These are phyloP conservation scores for Pseudomyrmex sp. DNA, from an alignment of 1,140 invertebrate genomes.

Conservation along the genomic window DNA sequence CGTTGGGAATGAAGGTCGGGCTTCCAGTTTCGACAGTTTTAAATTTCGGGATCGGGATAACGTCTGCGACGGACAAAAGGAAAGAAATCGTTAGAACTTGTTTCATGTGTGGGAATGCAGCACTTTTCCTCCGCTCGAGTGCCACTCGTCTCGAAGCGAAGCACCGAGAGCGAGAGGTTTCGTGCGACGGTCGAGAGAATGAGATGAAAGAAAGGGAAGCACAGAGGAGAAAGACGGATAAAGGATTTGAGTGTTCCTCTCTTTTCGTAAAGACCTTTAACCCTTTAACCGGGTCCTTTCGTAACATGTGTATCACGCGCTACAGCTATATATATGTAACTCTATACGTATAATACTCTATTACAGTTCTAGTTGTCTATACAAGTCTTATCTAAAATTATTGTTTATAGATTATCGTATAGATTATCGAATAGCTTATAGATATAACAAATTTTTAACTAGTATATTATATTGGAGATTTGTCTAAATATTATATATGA, in stretches of 20 bases:
- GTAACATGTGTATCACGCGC: constrained; percentile 25
- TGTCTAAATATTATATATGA: constrained; percentile 29
- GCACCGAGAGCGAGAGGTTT: constrained; percentile 15
- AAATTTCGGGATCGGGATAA: constrained; percentile 78
- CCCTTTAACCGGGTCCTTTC: constrained; percentile 56
- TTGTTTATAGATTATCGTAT: constrained; percentile 16
- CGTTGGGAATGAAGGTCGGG: constrained; percentile 78
- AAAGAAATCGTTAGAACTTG: constrained; percentile 55
- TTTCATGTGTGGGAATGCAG: constrained; percentile 33
- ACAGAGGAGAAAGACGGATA: constrained; percentile 15
- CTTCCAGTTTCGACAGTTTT: constrained; percentile 79
- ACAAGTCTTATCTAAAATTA: constrained; percentile 57
- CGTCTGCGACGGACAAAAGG: constrained; percentile 76
- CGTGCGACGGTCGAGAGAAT: constrained; percentile 13
- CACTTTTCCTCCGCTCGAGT: constrained; percentile 27
- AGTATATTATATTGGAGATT: background rate
- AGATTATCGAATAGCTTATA: constrained; percentile 33
- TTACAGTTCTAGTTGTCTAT: background rate
- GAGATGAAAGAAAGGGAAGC: constrained; percentile 8
- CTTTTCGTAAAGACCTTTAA: constrained; percentile 26
- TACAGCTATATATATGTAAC: constrained; percentile 23
- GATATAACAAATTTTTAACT: constrained; percentile 15
- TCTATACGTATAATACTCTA: constrained; percentile 4
- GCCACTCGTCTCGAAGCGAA: background rate
- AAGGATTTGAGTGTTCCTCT: constrained; percentile 3